phyloP scores from a whole-genome alignment of 2,797 vertebrate genomes.

The Rhinichthys osculus region DNA sequence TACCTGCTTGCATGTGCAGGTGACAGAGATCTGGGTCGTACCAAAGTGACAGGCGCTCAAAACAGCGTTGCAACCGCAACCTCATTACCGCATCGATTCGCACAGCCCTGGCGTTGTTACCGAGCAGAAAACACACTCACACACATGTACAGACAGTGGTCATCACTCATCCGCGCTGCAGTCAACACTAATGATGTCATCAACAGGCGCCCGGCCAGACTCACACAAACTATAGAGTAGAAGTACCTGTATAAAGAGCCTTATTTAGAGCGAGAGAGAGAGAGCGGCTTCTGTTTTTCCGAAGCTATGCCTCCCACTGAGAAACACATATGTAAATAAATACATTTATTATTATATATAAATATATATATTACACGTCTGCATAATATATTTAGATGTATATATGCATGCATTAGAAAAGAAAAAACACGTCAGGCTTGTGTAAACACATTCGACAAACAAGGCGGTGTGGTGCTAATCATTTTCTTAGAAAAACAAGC shows the following conservation, averaged over 20 bases:
- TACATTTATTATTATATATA: constrained; percentile 9
- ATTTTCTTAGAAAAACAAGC: constrained; percentile 77
- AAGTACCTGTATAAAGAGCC: constrained; percentile 77
- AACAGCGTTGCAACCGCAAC: constrained; percentile 47
- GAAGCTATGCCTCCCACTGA: constrained; percentile 78
- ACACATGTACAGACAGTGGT: constrained; percentile 70
- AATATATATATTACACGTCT: constrained; percentile 26
- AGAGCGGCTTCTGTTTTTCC: constrained; percentile 75
- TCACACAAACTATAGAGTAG: constrained; percentile 74
- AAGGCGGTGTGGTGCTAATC: constrained; percentile 58
- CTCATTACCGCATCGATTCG: constrained; percentile 55
- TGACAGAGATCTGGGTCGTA: constrained; percentile 80
- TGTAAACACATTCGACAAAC: constrained; percentile 75
- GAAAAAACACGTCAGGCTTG: constrained; percentile 69
- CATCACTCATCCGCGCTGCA: constrained; percentile 82
- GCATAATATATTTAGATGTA: constrained; percentile 1
- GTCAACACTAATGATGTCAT: constrained; percentile 84
- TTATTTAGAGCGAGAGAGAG: constrained; percentile 72
- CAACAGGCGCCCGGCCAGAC: constrained; percentile 67
- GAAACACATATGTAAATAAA: constrained; percentile 46
- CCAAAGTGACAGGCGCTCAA: constrained; percentile 66
- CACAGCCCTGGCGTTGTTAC: constrained; percentile 67
- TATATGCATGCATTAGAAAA: constrained; percentile 50
- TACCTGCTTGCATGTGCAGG: constrained; percentile 69
- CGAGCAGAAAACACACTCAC: constrained; percentile 52